Evolutionary conservation across 2,797 vertebrate genomes (phyloP).

Genomic region (Ambastaia sidthimunki): DNA sequence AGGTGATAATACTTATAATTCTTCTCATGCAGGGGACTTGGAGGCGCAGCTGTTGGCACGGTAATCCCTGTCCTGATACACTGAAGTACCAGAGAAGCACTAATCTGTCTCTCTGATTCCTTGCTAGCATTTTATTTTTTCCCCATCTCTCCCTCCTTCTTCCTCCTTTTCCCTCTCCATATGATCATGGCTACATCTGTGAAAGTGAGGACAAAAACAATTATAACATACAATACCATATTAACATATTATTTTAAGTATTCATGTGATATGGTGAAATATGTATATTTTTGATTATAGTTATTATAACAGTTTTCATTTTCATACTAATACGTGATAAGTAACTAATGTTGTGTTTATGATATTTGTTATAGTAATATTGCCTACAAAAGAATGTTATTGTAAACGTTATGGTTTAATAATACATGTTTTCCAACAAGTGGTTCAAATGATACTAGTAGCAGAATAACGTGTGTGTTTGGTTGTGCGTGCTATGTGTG

Average conservation of each 20-base stretch:
- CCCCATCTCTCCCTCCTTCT: constrained; percentile 41
- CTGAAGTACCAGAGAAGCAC: constrained; percentile 86
- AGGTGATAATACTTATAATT: constrained; percentile 99
- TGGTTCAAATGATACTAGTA: too few species aligned
- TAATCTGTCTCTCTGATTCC: constrained; percentile 88
- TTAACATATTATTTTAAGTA: constrained; percentile 33
- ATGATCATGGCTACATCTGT: constrained; percentile 76
- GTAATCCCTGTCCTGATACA: constrained; percentile 94
- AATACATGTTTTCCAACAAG: too few species aligned
- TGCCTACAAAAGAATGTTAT: too few species aligned
- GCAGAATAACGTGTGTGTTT: too few species aligned
- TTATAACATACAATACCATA: constrained; percentile 12
- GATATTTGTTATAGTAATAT: too few species aligned
- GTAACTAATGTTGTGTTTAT: too few species aligned
- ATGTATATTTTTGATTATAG: background rate
- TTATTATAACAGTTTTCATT: constrained; percentile 16
- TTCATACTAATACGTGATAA: too few species aligned
- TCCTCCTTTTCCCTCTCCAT: constrained; percentile 22
- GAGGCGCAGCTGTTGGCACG: constrained; percentile 93
- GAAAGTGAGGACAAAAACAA: constrained; percentile 71
- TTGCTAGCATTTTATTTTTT: constrained; percentile 65
- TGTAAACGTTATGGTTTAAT: too few species aligned
- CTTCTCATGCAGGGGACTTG: constrained; percentile 99
- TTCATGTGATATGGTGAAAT: constrained; percentile 12
- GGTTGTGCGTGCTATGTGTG: too few species aligned